A percentile compares a stretch with the other conserved stretches of the same genome.
Evolutionary conservation across 2,797 vertebrate genomes (phyloP).

Genomic region (Okamejei kenojei): DNA sequence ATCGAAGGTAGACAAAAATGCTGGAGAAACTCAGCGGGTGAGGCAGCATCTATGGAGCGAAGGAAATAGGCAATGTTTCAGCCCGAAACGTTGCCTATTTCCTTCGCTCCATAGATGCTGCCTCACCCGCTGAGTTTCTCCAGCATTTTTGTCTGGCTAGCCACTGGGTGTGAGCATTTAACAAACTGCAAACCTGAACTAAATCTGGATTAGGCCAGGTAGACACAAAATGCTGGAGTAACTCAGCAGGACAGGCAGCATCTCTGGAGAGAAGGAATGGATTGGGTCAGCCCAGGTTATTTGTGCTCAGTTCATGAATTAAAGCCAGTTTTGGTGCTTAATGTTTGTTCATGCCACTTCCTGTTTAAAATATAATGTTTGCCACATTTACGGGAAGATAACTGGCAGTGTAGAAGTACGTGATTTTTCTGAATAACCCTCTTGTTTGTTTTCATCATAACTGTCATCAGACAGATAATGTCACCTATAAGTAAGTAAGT

Average conservation of each 20-base stretch:
- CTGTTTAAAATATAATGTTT: constrained; percentile 10
- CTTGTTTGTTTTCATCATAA: not conserved
- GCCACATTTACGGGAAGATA: not conserved
- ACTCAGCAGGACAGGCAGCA: no score
- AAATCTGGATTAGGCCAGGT: not conserved
- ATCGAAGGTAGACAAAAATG: no score
- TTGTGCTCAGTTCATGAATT: not conserved
- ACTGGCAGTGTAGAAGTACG: not conserved
- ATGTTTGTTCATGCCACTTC: not conserved
- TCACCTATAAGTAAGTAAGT: not conserved
- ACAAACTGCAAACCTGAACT: not conserved
- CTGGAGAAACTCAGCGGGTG: no score
- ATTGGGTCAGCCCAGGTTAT: constrained; percentile 23
- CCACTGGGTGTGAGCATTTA: not conserved
- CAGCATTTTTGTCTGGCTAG: no score
- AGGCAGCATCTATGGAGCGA: no score
- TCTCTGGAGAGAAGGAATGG: no score
- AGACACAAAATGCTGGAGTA: no score
- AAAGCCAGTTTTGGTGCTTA: not conserved
- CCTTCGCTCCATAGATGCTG: no score
- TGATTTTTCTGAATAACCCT: not conserved
- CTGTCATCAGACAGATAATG: not conserved
- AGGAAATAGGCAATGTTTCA: no score
- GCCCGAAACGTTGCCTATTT: no score
- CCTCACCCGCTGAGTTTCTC: no score